Conservation (phyloP, 2,888 invertebrate genomes). For the Oconnorella tubifera region DNA sequence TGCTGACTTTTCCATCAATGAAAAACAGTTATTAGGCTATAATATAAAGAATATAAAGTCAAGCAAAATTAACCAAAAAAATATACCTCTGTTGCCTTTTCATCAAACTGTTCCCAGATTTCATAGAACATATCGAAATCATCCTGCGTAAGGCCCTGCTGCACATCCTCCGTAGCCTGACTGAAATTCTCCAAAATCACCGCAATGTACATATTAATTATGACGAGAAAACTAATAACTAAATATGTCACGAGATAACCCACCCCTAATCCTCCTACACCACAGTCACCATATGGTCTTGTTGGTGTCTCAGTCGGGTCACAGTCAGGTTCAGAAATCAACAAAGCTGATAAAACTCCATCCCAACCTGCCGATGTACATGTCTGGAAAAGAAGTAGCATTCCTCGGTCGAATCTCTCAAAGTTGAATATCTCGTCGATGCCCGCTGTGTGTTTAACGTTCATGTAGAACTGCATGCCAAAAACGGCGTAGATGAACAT, state of each 20-base stretch:
- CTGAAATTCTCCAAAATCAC: conserved; percentile 99
- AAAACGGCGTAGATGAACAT: conserved; percentile 99
- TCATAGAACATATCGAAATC: conserved; percentile 99
- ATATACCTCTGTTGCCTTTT: conserved; percentile 72
- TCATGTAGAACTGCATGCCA: conserved; percentile 99
- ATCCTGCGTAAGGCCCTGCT: conserved; percentile 79
- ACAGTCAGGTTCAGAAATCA: conserved; percentile 65
- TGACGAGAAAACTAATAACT: conserved; percentile 96
- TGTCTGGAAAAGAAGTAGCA: conserved; percentile 93
- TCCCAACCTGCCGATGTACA: conserved; percentile 76
- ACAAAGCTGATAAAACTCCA: conserved; percentile 88
- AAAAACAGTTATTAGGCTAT: too few species aligned
- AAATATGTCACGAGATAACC: conserved; percentile 91
- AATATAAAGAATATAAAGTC: too few species aligned
- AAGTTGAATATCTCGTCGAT: conserved; percentile 95
- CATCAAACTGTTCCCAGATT: conserved; percentile 98
- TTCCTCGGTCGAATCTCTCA: conserved; percentile 96
- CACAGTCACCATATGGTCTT: neutral
- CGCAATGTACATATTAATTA: conserved; percentile 99
- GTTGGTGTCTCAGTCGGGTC: neutral
- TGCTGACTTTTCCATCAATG: too few species aligned
- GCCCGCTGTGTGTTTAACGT: conserved; percentile 90
- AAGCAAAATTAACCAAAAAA: neutral
- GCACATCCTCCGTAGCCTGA: conserved; percentile 94
- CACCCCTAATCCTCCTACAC: conserved; percentile 58